Percentiles rank a stretch among this genome's conserved stretches.
Evolutionary conservation across 2,113 vertebrate species (phyloP).

Genomic region (Vidua chalybeata): DNA sequence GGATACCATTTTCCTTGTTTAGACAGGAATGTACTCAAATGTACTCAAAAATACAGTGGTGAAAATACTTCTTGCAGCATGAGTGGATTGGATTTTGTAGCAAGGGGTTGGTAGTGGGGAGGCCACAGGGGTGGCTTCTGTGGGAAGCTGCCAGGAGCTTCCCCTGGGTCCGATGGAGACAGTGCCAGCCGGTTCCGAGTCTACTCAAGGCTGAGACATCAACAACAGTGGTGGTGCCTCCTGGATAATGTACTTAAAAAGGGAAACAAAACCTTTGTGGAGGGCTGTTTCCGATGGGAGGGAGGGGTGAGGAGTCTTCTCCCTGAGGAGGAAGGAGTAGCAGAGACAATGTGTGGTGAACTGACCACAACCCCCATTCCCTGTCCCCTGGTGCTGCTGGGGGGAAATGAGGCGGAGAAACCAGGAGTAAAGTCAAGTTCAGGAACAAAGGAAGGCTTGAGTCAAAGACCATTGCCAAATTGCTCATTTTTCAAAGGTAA

Average conservation of each 20-base stretch:
- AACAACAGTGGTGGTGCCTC: rapidly evolving
- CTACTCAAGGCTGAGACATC: background rate
- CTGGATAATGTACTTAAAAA: background rate
- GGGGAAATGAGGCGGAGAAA: background rate
- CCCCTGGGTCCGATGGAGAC: rapidly evolving
- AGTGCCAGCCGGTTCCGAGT: rapidly evolving
- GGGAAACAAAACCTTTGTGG: background rate
- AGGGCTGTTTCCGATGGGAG: background rate
- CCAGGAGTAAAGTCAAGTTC: background rate
- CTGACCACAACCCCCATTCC: background rate
- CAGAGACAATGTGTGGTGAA: background rate
- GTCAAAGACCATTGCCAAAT: background rate
- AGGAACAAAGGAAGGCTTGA: background rate
- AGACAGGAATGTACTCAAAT: background rate
- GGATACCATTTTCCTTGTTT: background rate
- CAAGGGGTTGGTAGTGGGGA: background rate
- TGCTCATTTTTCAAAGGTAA: background rate
- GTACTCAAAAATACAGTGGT: background rate
- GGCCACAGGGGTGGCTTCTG: background rate
- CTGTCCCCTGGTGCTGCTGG: rapidly evolving
- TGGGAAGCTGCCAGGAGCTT: background rate
- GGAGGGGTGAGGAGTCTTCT: background rate
- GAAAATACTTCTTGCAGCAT: background rate
- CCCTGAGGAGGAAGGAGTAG: background rate
- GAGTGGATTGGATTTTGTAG: background rate